Conservation (phyloP, 2,888 invertebrate genomes). For the Philonicus albiceps region DNA sequence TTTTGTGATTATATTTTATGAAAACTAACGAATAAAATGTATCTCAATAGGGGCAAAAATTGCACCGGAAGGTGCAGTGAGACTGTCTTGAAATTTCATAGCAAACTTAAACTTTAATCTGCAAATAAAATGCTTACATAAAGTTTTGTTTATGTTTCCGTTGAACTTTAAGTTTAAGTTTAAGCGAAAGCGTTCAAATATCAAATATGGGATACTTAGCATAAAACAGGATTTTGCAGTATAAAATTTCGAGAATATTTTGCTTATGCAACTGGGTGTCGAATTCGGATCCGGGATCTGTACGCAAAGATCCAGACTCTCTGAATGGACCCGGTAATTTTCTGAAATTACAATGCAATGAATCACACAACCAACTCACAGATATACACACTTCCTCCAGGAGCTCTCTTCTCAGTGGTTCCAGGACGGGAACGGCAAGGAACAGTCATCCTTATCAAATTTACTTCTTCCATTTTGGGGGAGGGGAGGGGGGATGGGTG, state of each 20-base stretch:
- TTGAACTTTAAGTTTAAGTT: neutral
- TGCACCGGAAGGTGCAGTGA: neutral
- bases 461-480: slow-evolving; percentile 4
- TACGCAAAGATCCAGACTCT: neutral
- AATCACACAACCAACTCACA: neutral
- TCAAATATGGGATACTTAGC: slow-evolving; percentile 5
- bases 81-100: neutral
- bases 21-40: neutral
- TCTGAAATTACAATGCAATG: neutral
- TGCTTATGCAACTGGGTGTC: neutral
- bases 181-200: neutral
- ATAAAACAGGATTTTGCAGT: slow-evolving; percentile 2
- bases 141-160: slow-evolving; percentile 2
- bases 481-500: neutral
- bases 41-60: neutral
- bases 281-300: neutral
- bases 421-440: neutral
- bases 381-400: neutral
- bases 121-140: neutral
- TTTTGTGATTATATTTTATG: neutral
- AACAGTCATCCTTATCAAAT: neutral
- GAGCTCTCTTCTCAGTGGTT: neutral
- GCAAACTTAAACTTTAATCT: neutral
- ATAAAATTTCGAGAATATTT: slow-evolving; percentile 6
- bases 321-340: neutral